These are phyloP conservation scores for Laticauda laticaudata DNA, from an alignment of 2,113 vertebrate species.

Conservation along the genomic window DNA sequence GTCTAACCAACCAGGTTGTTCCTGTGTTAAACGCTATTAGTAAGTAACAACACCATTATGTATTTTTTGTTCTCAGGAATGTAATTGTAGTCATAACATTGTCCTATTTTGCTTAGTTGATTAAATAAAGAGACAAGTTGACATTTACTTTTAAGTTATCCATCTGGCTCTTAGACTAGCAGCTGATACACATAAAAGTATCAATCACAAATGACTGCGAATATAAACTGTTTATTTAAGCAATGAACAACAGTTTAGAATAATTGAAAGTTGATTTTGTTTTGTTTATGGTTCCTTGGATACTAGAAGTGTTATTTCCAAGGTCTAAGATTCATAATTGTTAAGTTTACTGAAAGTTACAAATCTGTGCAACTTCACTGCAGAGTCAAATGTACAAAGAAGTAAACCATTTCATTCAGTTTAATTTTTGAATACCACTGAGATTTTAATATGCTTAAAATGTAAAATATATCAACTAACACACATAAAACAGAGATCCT, in stretches of 20 bases:
- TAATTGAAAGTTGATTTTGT: slow-evolving; percentile 23
- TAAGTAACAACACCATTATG: neutral
- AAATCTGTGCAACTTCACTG: neutral
- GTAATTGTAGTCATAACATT: slow-evolving; percentile 35
- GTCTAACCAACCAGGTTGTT: neutral
- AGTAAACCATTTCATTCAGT: neutral
- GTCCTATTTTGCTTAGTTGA: slow-evolving; percentile 50
- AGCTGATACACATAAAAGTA: neutral
- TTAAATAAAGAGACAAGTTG: slow-evolving; percentile 37
- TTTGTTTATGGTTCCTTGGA: slow-evolving; percentile 28
- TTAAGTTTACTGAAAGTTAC: slow-evolving; percentile 3
- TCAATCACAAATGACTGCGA: slow-evolving; percentile 36
- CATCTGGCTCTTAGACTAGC: slow-evolving; percentile 36
- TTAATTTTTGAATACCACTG: neutral
- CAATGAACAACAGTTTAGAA: slow-evolving; percentile 42
- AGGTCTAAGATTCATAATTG: neutral
- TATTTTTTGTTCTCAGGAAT: slow-evolving; percentile 20
- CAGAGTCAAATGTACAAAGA: neutral
- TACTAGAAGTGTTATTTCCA: neutral
- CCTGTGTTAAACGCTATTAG: neutral
- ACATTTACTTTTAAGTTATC: slow-evolving; percentile 49
- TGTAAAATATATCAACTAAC: neutral
- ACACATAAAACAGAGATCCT: rapidly evolving
- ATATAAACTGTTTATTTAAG: slow-evolving; percentile 50
- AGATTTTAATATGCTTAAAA: neutral